Evolutionary conservation across 2,888 invertebrate genomes (phyloP), one percentile per base, ranked within the genome.

Genomic region (Sturmia bella): DNA sequence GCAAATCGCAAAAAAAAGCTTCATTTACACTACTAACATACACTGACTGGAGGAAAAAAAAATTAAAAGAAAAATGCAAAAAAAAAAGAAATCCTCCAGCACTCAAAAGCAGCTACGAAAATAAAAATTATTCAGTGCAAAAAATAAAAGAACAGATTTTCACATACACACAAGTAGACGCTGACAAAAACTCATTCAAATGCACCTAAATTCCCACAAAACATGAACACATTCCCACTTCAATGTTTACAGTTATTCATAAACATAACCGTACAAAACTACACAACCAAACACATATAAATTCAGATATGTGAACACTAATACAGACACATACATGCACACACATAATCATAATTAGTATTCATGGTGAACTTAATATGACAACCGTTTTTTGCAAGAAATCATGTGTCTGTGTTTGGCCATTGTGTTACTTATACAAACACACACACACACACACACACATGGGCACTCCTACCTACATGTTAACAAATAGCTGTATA

Each of bases 11-110:
- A 54, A 15, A 52, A 73, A 74, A 57, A 37, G 39, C 32, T 7
- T n/a, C 37, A 78, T 64, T 78, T 78, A 72, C 70, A 66, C 70
- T 72, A 78, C 70, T 72, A 43, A 78, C 78, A 78, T 43, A 70
- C 69, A 63, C 59, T 45, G 32, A 48, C 69, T 27, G 13, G 11
- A 27, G 6, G 1, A 13, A 39, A 41, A 1, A 27, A 15, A 12
- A 45, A 61, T 24, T 17, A 27, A 37, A 56, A 39, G 27, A 57
- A 43, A 39, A 24, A 39, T 59, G 39, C n/a, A 27, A 41, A 1
- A 32, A 32, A 39, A 12, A n/a, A 27, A 43, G 43, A 3, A 21
- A 32, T 32, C 19, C 9, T 32, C 32, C 32, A 32, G 27, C 45
- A 69, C 69, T 45, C 32, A 69, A 9, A 43, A 69, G 32, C 45